phyloP scores from a whole-genome alignment of 2,113 vertebrate species.

The Chaetodon auriga region DNA sequence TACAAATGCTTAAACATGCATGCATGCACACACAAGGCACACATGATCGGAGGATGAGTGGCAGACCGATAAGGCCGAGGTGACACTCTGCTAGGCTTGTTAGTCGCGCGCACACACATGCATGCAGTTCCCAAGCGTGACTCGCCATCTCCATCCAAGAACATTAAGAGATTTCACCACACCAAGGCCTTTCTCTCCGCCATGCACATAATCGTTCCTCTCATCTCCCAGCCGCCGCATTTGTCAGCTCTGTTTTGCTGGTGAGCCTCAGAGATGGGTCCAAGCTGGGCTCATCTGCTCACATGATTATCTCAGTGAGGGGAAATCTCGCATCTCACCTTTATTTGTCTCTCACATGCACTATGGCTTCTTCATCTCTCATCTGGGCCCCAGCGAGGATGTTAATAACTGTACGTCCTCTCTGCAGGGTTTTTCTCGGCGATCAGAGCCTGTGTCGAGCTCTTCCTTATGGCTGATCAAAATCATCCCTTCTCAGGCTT shows the following conservation, averaged over 20 bases:
- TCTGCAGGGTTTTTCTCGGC: slow-evolving; percentile 41
- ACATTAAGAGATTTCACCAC: slow-evolving; percentile 75
- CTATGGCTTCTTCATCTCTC: slow-evolving; percentile 53
- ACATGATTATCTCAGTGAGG: slow-evolving; percentile 64
- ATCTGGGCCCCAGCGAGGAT: slow-evolving; percentile 39
- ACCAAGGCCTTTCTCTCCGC: slow-evolving; percentile 41
- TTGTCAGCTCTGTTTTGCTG: slow-evolving; percentile 70
- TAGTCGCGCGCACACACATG: slow-evolving; percentile 21
- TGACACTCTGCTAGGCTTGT: slow-evolving; percentile 59
- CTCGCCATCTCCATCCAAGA: slow-evolving; percentile 65
- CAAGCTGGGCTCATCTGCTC: slow-evolving; percentile 67
- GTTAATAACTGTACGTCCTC: slow-evolving; percentile 45
- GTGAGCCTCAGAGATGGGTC: slow-evolving; percentile 47
- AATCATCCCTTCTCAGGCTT: slow-evolving; percentile 55
- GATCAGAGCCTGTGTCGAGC: slow-evolving; percentile 14
- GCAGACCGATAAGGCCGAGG: slow-evolving; percentile 57
- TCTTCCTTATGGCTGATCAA: slow-evolving; percentile 59
- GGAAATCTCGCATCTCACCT: slow-evolving; percentile 70
- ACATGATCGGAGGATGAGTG: slow-evolving; percentile 62
- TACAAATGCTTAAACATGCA: slow-evolving; percentile 5
- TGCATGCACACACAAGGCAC: slow-evolving; percentile 25
- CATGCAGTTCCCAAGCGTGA: slow-evolving; percentile 53
- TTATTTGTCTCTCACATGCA: slow-evolving; percentile 66
- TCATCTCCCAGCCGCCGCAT: slow-evolving; percentile 59
- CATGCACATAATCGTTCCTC: slow-evolving; percentile 59